phyloP scores from a whole-genome alignment of 2,113 vertebrate species.

The Coreoperca whiteheadi region DNA sequence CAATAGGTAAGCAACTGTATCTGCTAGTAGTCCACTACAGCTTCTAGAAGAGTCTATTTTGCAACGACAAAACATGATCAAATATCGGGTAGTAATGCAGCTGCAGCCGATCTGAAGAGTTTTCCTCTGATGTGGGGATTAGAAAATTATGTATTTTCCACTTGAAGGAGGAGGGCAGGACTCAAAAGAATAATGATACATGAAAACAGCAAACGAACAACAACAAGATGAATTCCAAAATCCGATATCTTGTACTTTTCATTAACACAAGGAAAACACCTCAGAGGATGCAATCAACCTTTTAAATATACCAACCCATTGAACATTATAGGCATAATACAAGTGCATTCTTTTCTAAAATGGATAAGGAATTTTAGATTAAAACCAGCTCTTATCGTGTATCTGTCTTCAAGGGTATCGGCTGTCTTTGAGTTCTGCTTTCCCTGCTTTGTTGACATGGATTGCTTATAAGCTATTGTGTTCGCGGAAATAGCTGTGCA shows the following conservation, averaged over 20 bases:
- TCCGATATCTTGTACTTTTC: neutral
- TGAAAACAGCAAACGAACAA: neutral
- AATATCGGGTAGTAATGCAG: neutral
- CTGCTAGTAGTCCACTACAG: too few species aligned
- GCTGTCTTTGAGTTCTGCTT: neutral
- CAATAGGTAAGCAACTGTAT: too few species aligned
- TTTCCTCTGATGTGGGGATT: neutral
- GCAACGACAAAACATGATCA: neutral
- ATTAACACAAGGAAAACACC: neutral
- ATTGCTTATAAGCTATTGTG: neutral
- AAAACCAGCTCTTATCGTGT: neutral
- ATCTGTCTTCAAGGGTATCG: neutral
- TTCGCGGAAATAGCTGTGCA: neutral
- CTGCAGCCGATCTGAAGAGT: neutral
- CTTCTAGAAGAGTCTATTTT: neutral
- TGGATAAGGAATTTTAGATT: neutral
- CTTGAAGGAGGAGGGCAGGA: neutral
- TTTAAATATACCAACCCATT: neutral
- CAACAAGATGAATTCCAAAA: neutral
- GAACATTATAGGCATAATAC: neutral
- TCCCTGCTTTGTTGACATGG: neutral
- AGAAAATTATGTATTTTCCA: neutral
- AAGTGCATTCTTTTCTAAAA: neutral
- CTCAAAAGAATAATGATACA: neutral
- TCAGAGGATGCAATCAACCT: neutral